Evolutionary conservation across 2,888 invertebrate species (phyloP), one percentile per base, ranked within the genome.

Genomic region (Teleogryllus oceanicus): DNA sequence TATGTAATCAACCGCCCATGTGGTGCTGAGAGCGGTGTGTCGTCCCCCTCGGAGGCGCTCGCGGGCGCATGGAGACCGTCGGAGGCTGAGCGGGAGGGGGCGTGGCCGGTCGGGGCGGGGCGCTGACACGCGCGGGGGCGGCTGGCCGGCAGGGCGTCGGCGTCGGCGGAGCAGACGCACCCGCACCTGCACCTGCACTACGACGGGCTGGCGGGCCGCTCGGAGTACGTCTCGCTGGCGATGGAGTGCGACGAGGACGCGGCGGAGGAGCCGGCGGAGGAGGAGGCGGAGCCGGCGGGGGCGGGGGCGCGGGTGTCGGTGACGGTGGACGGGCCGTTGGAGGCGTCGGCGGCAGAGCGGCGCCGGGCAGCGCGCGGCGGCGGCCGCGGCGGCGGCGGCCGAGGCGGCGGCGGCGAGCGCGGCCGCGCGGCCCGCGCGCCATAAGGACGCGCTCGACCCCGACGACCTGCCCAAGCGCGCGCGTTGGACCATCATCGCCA

Each of bases 401-500:
- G 78, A 11, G 50, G 76, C n/a, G 50, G n/a, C 18, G 88, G 75
- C 84, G 86, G 81, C 85, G 86, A 79, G 83, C 86, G 80, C 85
- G 86, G 83, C 76, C 49, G 79, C 84, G 83, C 50, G 86, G 85
- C 76, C 84, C 84, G 49, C 82, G 83, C 50, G 86, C 87, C 78
- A 87, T 92, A 89, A 91, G 92, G 50, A 78, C 49, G 75, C 82
- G 74, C 82, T 85, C 51, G 94, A 95, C 85, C 93, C 94, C 0
- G 95, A 95, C 84, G 95, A 95, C 86, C 88, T 96, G 84, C 94
- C 95, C 1, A 92, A 94, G 80, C 90, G 95, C 80, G 96, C 96
- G 62, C 92, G 95, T 83, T 96, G 96, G 92, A 96, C 96, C 79
- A 96, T 97, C 87, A 94, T 96, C 87, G 94, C 95, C 84, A 96